These are phyloP conservation scores for Neelides sp. DNA, from an alignment of 1,140 invertebrate genomes.

Conservation along the genomic window DNA sequence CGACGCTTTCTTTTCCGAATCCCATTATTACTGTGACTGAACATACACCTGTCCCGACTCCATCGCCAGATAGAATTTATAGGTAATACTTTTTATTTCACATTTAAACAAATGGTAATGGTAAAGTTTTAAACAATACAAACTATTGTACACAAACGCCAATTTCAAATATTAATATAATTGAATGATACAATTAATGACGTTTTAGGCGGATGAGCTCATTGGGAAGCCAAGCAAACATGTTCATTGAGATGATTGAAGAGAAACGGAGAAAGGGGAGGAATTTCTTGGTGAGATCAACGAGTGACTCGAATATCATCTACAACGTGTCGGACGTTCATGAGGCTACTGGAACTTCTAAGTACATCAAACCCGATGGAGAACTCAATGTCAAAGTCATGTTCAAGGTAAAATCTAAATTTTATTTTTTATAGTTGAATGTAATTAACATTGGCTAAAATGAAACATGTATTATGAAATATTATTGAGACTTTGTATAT, in stretches of 20 bases:
- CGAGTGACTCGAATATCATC: constrained; percentile 87
- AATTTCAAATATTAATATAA: constrained; percentile 3
- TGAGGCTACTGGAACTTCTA: constrained; percentile 65
- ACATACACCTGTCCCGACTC: constrained; percentile 75
- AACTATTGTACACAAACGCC: background rate
- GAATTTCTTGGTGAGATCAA: constrained; percentile 56
- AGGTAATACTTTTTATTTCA: constrained; percentile 43
- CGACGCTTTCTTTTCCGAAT: constrained; percentile 45
- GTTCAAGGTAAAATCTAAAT: constrained; percentile 69
- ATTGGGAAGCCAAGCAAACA: constrained; percentile 26
- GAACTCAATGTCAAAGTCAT: constrained; percentile 83
- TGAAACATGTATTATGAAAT: too few relatives aligned
- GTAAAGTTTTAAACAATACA: too few relatives aligned
- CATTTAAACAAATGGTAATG: background rate
- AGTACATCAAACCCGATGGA: constrained; percentile 89
- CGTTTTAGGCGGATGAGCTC: constrained; percentile 19
- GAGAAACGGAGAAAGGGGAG: constrained; percentile 3
- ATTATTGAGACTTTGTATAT: too few relatives aligned
- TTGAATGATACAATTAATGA: background rate
- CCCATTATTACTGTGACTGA: constrained; percentile 94
- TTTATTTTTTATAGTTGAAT: too few relatives aligned
- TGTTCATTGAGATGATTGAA: constrained; percentile 21
- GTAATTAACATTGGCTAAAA: too few relatives aligned
- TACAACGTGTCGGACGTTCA: constrained; percentile 57
- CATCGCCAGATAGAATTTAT: constrained; percentile 68